Conservation (phyloP, 2,888 invertebrate species). For the Rotaria socialis region DNA sequence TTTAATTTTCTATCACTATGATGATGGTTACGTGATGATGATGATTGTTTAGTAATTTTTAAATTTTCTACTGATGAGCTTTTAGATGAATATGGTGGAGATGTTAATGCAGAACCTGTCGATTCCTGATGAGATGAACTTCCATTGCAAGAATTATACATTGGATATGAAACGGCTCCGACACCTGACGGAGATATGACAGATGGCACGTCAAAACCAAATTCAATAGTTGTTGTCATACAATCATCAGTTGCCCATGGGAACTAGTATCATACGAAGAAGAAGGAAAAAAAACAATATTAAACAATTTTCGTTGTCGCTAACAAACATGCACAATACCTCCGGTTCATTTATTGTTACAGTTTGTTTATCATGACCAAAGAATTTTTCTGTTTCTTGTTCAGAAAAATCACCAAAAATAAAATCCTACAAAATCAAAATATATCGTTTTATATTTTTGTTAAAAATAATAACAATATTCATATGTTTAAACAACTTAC, state of each 20-base stretch:
- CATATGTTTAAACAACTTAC: not conserved
- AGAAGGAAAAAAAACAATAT: not conserved
- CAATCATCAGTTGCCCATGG: constrained; percentile 27
- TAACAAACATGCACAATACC: not conserved
- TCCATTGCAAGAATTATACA: not conserved
- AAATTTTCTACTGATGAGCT: constrained; percentile 32
- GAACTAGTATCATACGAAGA: not conserved
- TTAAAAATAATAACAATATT: not conserved
- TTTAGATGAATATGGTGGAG: constrained; percentile 34
- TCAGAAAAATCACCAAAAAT: constrained; percentile 45
- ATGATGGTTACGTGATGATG: constrained; percentile 23
- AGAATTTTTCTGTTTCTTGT: constrained; percentile 41
- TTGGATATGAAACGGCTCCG: not conserved
- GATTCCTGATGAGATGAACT: constrained; percentile 1
- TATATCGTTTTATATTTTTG: not conserved
- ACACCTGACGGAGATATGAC: not conserved
- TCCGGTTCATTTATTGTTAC: constrained; percentile 19
- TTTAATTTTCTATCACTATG: constrained; percentile 32
- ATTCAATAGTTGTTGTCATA: constrained; percentile 20
- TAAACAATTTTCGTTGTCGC: not conserved
- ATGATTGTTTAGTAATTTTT: constrained; percentile 10
- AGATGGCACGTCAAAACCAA: constrained; percentile 30
- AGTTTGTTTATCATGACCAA: constrained; percentile 33
- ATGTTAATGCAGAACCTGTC: constrained; percentile 29
- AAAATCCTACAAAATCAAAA: constrained; percentile 9